Conservation (phyloP, 2,113 vertebrate species). For the Toxotes chatareus region DNA sequence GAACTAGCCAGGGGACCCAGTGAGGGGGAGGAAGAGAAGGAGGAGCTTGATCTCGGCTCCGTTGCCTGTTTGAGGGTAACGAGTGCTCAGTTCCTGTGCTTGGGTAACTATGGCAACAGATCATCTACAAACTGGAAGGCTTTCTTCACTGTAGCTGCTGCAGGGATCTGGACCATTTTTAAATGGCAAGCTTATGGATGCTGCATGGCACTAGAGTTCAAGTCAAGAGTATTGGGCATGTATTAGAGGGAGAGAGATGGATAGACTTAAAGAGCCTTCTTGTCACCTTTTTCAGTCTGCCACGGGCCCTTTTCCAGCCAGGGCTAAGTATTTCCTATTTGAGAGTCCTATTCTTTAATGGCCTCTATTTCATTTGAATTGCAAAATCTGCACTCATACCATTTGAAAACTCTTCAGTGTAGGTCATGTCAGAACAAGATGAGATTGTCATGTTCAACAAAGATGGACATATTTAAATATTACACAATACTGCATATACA, state of each 20-base stretch:
- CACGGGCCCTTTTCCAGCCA: conserved; percentile 46
- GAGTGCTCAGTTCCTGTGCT: conserved; percentile 72
- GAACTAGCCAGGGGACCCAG: conserved; percentile 80
- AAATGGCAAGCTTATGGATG: conserved; percentile 68
- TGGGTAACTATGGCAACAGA: conserved; percentile 82
- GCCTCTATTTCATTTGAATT: conserved; percentile 71
- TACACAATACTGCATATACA: no score
- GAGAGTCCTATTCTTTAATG: conserved; percentile 59
- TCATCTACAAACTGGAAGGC: conserved; percentile 79
- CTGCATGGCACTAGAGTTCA: conserved; percentile 45
- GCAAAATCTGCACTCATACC: conserved; percentile 67
- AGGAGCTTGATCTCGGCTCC: conserved; percentile 69
- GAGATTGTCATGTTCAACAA: conserved; percentile 55
- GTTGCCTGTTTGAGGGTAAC: conserved; percentile 71
- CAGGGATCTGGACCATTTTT: conserved; percentile 64
- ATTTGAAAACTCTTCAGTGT: conserved; percentile 56
- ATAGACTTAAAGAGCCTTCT: conserved; percentile 55
- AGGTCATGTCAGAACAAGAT: conserved; percentile 56
- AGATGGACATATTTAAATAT: conserved; percentile 11
- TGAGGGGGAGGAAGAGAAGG: conserved; percentile 73
- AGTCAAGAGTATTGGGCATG: conserved; percentile 33
- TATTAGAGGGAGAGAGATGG: conserved; percentile 35
- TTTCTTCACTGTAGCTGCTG: conserved; percentile 76
- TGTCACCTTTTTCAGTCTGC: conserved; percentile 63
- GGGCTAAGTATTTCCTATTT: conserved; percentile 52